Percentiles rank a stretch among this genome's conserved stretches.
phyloP scores from a whole-genome alignment of 1,140 invertebrate species.

The Pemphigus obesinymphae region DNA sequence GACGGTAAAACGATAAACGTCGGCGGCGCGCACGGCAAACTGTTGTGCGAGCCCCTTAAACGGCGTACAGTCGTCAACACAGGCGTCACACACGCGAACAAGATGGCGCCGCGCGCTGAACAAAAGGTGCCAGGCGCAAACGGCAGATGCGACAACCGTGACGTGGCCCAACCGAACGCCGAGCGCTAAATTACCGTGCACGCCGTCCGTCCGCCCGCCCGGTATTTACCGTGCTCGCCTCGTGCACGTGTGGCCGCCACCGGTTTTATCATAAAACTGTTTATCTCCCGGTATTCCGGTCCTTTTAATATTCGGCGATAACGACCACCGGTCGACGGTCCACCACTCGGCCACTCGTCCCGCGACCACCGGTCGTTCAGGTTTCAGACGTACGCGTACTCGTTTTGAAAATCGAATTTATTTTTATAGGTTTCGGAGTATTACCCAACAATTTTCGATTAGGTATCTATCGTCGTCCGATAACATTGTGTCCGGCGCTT shows the following conservation, averaged over 20 bases:
- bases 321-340: no score
- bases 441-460: no score
- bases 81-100: constrained; percentile 45
- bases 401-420: no score
- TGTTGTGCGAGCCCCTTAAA: constrained; percentile 29
- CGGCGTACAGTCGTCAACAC: constrained; percentile 45
- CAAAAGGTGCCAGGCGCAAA: constrained; percentile 39
- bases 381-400: no score
- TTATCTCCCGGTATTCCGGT: no score
- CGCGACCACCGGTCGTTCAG: no score
- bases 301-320: no score
- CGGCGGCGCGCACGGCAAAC: background rate
- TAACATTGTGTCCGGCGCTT: no score
- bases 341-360: no score
- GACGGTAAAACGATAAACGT: background rate
- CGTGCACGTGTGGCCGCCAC: background rate
- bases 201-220: background rate
- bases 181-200: no score
- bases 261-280: background rate
- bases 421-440: no score
- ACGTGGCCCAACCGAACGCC: background rate
- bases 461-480: no score
- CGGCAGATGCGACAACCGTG: background rate
- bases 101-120: constrained; percentile 43
- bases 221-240: background rate